phyloP scores from a whole-genome alignment of 2,113 vertebrate species.

The Notiomystis cincta region DNA sequence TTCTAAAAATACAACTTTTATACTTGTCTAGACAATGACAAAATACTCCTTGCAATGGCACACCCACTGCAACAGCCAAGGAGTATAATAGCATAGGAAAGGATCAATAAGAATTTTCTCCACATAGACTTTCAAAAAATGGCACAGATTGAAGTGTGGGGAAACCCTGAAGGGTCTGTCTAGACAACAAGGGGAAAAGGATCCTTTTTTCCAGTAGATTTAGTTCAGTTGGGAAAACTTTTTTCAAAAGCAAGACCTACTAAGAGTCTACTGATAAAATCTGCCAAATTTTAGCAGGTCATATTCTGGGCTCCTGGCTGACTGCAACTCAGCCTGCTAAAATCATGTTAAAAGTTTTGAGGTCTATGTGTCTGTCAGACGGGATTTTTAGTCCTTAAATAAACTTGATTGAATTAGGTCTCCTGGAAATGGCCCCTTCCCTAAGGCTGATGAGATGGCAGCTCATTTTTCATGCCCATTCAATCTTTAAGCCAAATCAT shows the following conservation, averaged over 20 bases:
- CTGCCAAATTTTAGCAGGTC: constrained; percentile 2
- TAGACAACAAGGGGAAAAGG: not conserved
- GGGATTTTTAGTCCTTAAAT: not conserved
- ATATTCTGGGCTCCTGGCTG: not conserved
- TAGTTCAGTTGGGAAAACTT: not conserved
- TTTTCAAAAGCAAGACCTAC: not conserved
- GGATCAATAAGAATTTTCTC: not conserved
- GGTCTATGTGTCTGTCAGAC: not conserved
- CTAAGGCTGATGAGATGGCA: not conserved
- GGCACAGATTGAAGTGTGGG: not conserved
- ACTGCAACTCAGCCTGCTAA: not conserved
- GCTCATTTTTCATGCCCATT: not conserved
- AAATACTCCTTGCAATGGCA: not conserved
- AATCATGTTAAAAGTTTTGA: not conserved
- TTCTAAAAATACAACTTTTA: not conserved
- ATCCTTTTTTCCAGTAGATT: not conserved
- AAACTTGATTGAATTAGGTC: not conserved
- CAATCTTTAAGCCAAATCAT: not conserved
- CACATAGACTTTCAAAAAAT: not conserved
- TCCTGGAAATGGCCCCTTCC: not conserved
- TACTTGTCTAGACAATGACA: not conserved
- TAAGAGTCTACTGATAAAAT: not conserved
- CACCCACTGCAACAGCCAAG: not conserved
- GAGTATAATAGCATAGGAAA: not conserved
- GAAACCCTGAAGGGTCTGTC: not conserved